A percentile compares a stretch with the other conserved stretches of the same genome.
Evolutionary conservation across 2,797 vertebrate genomes (phyloP).

Genomic region (Botia almorhae): DNA sequence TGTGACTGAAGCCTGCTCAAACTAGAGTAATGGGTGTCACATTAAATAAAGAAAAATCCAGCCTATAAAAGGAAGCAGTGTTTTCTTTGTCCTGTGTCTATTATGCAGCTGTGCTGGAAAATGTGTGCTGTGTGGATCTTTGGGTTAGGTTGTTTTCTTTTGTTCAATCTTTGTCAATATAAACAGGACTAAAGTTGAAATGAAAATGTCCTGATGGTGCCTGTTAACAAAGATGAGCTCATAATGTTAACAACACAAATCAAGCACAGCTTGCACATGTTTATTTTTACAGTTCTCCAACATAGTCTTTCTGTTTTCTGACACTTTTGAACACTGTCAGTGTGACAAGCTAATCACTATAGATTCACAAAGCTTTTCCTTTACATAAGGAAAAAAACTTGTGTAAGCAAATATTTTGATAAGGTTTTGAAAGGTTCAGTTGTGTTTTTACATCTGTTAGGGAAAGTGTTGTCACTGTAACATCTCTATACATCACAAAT

Average conservation of each 20-base stretch:
- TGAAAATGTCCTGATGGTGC: constrained; percentile 71
- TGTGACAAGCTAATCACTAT: constrained; percentile 54
- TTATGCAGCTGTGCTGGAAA: constrained; percentile 52
- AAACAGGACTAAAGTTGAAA: constrained; percentile 66
- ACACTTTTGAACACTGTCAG: constrained; percentile 49
- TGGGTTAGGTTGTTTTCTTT: constrained; percentile 73
- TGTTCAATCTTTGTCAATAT: constrained; percentile 67
- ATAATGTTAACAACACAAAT: constrained; percentile 74
- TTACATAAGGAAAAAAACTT: no score
- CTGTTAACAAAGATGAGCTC: constrained; percentile 71
- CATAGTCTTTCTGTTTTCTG: constrained; percentile 70
- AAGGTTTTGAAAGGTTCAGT: constrained; percentile 44
- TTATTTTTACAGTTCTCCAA: constrained; percentile 70
- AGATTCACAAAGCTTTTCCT: constrained; percentile 64
- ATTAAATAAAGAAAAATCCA: constrained; percentile 24
- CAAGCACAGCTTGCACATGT: constrained; percentile 68
- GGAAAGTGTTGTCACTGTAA: constrained; percentile 41
- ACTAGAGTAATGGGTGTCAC: not conserved
- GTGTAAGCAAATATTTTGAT: constrained; percentile 12
- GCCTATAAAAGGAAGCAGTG: constrained; percentile 36
- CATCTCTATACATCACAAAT: constrained; percentile 27
- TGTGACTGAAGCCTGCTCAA: constrained; percentile 2
- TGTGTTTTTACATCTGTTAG: constrained; percentile 48
- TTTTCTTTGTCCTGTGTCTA: constrained; percentile 54
- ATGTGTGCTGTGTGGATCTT: constrained; percentile 63